Evolutionary conservation across 2,113 vertebrate species (phyloP), one percentile per base, ranked within the genome.

Genomic region (Petrocephalus microphthalmus): DNA sequence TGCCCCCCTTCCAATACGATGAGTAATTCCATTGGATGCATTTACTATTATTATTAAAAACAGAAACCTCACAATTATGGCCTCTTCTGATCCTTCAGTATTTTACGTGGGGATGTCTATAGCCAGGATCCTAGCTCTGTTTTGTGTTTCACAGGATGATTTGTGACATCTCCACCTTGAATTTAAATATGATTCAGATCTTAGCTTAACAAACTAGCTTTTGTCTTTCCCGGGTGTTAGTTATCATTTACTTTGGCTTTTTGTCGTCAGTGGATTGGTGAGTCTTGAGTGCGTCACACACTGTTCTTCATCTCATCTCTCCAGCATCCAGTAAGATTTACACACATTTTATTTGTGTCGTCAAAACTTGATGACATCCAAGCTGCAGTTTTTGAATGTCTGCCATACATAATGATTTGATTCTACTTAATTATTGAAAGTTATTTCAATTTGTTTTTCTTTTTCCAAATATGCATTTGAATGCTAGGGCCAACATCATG

Each of bases 41-140:
- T 92, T 91, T 89, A 91, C 89, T 85, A 84, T 93, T 89, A 78
- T 84, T 90, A 95, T 94, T 94, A 95, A 95, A 95, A 87, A 92
- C 85, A 20, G 89, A 91, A 88, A 86, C 51, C 89, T 53, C 53
- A 87, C 90, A 91, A 17, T 49, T 29, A 10, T 37, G 29, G 83
- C 8, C 60, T 88, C 67, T 84, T 33, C 57, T 53, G 57, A 19
- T 33, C 22, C 60, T 87, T 51, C 71, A 86, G 17, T 53, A 37
- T 87, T 54, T 85, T 51, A 84, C 45, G 25, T 49, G n/a, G 29
- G 13, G 29, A n/a, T 53, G 42, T 52, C 20, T 25, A 49, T 29
- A 85, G n/a, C 8, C 47, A 19, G 22, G n/a, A 15, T 13, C 56
- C 56, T 45, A 2, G 5, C 10, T 60, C 37, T 86, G 15, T 60